Evolutionary conservation across 2,113 vertebrate species (phyloP), one percentile per base, ranked within the genome.

Genomic region (Cyphomyrus plagiostoma): DNA sequence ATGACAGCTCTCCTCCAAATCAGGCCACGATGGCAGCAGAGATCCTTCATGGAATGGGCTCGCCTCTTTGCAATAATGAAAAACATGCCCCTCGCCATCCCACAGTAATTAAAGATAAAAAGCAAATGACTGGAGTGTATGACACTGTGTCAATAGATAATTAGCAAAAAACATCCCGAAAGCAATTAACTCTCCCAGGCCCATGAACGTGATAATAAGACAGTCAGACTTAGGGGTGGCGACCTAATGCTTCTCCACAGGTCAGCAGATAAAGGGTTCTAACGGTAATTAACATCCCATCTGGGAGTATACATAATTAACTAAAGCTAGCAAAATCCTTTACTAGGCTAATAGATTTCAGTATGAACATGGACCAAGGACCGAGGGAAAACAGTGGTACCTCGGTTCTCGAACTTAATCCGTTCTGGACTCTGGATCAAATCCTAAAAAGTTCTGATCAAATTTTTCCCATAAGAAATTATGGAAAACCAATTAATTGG

Each of bases 241-340:
- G 62, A 92, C 90, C 89, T 23, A 11, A 85, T 66, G 84, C 89
- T 91, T 66, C 62, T 66, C 62, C 62, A 82, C 19, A 7, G 92
- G 91, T 92, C 91, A 91, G 62, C 62, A 80, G 87, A 90, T 89
- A 91, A 91, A 92, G 91, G 92, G 91, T 92, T 91, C 89, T 62
- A 58, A 91, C 86, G 90, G 90, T 93, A 93, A 93, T 92, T 93
- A 93, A 92, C 91, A 92, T 89, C 88, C 91, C 91, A 86, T 91
- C 88, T 66, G 90, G 89, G 91, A 90, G 83, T 86, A 23, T 26
- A 90, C 90, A 92, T 93, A 92, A 93, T 92, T 91, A 92, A 90
- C 58, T 85, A 7, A 62, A 90, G 85, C 62, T 90, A 89, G 62
- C 35, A n/a, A 82, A 90, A 83, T 80, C 80, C 83, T 35, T 26